A percentile compares a stretch with the other conserved stretches of the same genome.
These are phyloP conservation scores for Hypomecis atomaria DNA, from an alignment of 2,888 invertebrate species.

Conservation along the genomic window DNA sequence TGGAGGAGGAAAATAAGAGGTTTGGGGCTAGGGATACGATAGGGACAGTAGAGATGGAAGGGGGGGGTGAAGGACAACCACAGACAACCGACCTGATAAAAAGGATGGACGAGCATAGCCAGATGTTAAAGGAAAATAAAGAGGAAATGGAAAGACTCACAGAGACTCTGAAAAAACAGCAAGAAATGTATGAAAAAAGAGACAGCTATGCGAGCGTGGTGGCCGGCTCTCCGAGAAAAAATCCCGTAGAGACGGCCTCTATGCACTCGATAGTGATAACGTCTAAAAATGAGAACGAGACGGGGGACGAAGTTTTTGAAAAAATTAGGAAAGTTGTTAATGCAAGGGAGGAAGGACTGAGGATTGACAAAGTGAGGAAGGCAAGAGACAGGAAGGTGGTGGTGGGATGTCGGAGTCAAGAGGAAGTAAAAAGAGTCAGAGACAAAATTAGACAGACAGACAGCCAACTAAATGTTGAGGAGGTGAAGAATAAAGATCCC, in stretches of 20 bases:
- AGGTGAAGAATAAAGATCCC: conserved; percentile 7
- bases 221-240: not conserved
- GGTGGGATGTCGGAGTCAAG: conserved; percentile 9
- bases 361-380: conserved; percentile 16
- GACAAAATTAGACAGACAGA: conserved; percentile 1
- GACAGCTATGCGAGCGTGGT: not conserved
- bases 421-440: conserved; percentile 9
- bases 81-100: no score
- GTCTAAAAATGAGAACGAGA: not conserved
- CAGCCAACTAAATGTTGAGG: conserved; percentile 2
- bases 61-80: no score
- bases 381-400: conserved; percentile 24
- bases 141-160: not conserved
- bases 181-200: not conserved
- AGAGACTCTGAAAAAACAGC: not conserved
- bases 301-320: conserved; percentile 11
- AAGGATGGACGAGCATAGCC: not conserved
- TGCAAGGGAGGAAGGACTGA: conserved; percentile 16
- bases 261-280: conserved; percentile 19
- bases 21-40: not conserved
- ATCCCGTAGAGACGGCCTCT: not conserved
- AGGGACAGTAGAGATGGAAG: no score
- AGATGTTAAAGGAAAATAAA: not conserved
- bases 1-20: not conserved
- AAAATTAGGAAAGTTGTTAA: conserved; percentile 21